Evolutionary conservation across 2,797 vertebrate genomes (phyloP).

Genomic region (Amniataba percoides): DNA sequence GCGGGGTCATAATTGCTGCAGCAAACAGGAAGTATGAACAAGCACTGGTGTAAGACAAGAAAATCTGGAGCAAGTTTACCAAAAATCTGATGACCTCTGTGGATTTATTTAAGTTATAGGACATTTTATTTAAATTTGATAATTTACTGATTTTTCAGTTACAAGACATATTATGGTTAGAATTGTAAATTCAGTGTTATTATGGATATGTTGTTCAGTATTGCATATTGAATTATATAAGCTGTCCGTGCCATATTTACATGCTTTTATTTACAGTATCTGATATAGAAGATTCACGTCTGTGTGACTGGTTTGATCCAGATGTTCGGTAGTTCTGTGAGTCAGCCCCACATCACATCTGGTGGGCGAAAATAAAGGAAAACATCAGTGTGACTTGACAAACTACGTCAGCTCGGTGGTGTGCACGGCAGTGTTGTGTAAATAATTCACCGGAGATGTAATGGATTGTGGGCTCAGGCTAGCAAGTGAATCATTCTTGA

Average conservation of each 20-base stretch:
- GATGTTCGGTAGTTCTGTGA: constrained; percentile 29
- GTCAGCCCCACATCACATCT: constrained; percentile 49
- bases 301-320: constrained; percentile 26
- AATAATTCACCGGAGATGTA: constrained; percentile 76
- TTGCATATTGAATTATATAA: not conserved
- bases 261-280: not conserved
- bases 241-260: not conserved
- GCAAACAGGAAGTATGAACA: constrained; percentile 3
- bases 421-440: constrained; percentile 50
- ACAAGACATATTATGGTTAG: not conserved
- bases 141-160: not conserved
- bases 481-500: constrained; percentile 80
- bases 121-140: not conserved
- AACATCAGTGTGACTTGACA: constrained; percentile 56
- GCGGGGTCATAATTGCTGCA: constrained; percentile 1
- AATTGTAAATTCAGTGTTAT: not conserved
- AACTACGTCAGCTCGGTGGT: constrained; percentile 48
- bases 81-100: not conserved
- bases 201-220: not conserved
- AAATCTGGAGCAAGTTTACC: not conserved
- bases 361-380: constrained; percentile 45
- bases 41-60: not conserved
- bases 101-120: not conserved
- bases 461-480: constrained; percentile 73
- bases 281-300: constrained; percentile 1